Percentiles rank a stretch among this genome's conserved stretches.
phyloP scores from a whole-genome alignment of 2,113 vertebrate species.

The Hemiprocne comata region DNA sequence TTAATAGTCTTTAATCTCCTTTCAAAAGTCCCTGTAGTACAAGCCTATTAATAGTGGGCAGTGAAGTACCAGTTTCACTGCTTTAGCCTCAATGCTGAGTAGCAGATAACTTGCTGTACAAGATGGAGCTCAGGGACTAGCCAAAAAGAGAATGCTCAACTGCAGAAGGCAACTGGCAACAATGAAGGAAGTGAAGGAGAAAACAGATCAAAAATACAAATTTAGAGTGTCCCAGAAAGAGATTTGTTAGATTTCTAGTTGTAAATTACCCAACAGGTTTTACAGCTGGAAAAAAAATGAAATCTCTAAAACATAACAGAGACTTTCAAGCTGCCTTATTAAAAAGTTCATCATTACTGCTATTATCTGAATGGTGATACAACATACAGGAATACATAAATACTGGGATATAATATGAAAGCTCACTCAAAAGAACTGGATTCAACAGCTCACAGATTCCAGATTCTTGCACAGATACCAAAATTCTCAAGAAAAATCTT shows the following conservation, averaged over 20 bases:
- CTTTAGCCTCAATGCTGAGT: neutral
- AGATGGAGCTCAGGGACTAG: neutral
- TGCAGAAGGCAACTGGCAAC: neutral
- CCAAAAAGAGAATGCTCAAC: neutral
- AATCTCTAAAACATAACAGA: neutral
- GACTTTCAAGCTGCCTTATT: neutral
- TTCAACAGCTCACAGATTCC: neutral
- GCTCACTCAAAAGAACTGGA: neutral
- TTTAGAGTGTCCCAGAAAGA: neutral
- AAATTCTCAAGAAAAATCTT: neutral
- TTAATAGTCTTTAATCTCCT: slow-evolving; percentile 46
- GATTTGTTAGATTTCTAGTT: neutral
- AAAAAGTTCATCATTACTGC: neutral
- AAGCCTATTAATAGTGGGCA: slow-evolving; percentile 22
- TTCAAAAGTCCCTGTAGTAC: neutral
- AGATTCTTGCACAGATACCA: neutral
- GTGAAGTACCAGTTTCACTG: neutral
- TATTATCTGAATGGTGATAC: neutral
- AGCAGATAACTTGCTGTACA: neutral
- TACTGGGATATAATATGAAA: neutral
- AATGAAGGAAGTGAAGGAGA: neutral
- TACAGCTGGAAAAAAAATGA: neutral
- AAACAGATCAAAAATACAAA: neutral
- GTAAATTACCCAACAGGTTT: neutral
- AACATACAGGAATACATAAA: neutral